Conservation (phyloP, 2,113 vertebrate species). For the Heterocephalus glaber region DNA sequence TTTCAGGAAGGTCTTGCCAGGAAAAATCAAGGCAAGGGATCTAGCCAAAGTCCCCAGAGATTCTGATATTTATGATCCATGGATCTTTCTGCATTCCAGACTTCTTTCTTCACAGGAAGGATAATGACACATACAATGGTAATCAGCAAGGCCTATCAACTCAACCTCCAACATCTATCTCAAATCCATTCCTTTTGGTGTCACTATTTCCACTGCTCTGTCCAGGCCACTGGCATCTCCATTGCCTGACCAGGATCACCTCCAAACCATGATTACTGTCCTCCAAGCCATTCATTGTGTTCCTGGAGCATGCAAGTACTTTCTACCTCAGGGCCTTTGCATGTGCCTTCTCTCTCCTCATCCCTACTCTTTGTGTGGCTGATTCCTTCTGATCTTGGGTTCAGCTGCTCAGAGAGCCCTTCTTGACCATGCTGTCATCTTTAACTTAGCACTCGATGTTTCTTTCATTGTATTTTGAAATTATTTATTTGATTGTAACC, state of each 20-base stretch:
- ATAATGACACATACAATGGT: no score
- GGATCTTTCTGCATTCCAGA: background rate
- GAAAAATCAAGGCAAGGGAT: background rate
- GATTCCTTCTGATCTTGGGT: background rate
- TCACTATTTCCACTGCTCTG: background rate
- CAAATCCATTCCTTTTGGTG: background rate
- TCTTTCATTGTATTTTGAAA: background rate
- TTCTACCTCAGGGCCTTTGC: slow-evolving; percentile 38
- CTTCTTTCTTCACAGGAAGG: background rate
- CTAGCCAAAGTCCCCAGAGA: background rate
- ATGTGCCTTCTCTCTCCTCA: background rate
- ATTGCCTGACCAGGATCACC: background rate
- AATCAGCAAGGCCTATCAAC: background rate
- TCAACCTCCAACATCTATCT: background rate
- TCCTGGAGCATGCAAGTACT: background rate
- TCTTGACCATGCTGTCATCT: background rate
- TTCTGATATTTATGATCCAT: background rate
- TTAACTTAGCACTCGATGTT: background rate
- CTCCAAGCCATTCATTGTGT: background rate
- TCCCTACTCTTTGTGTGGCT: background rate
- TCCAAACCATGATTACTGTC: rapidly evolving
- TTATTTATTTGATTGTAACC: background rate
- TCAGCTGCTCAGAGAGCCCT: background rate
- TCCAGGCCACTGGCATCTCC: background rate
- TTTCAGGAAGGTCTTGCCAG: background rate